These are phyloP conservation scores for Lasaia peninsularis DNA, from an alignment of 1,140 invertebrate species.

Conservation along the genomic window DNA sequence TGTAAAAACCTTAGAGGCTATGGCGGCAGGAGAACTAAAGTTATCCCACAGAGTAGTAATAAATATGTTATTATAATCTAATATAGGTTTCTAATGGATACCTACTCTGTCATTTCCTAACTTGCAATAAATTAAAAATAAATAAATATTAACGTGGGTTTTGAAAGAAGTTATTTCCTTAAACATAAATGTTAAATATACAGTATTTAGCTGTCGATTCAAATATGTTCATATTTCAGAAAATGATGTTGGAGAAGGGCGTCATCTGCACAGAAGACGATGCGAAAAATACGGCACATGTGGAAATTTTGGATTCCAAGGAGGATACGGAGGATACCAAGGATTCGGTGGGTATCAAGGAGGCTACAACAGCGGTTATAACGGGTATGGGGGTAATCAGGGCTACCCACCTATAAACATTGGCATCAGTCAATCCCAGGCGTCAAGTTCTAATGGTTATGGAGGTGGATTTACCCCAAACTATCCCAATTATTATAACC, in stretches of 20 bases:
- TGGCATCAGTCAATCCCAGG: constrained; percentile 63
- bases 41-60: no score
- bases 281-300: constrained; percentile 49
- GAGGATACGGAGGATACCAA: constrained; percentile 33
- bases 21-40: no score
- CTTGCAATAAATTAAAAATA: no score
- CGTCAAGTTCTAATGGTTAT: constrained; percentile 45
- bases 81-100: no score
- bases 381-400: constrained; percentile 32
- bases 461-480: constrained; percentile 46
- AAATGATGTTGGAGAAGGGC: constrained; percentile 24
- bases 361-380: constrained; percentile 29
- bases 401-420: constrained; percentile 57
- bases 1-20: no score
- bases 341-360: no score
- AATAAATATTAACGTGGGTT: no score
- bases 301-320: constrained; percentile 28
- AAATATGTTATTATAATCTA: no score
- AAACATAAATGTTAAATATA: no score
- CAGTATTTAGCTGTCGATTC: no score
- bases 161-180: no score
- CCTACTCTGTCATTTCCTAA: no score
- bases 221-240: neutral
- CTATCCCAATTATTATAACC: constrained; percentile 52
- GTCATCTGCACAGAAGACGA: constrained; percentile 36